Conservation (phyloP, 2,113 vertebrate genomes). For the Thomomys bottae region DNA sequence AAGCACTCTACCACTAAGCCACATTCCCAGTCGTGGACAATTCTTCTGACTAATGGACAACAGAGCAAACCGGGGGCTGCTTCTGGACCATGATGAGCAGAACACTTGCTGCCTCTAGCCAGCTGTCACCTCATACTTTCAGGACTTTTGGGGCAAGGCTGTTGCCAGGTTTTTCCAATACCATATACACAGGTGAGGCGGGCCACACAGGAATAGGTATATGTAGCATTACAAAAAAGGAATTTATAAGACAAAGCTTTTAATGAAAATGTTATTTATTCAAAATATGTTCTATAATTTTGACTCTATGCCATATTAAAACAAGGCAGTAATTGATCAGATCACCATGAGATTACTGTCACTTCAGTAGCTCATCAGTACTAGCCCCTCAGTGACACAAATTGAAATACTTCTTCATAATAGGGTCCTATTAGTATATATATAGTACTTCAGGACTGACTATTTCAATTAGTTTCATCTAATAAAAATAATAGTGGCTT, state of each 20-base stretch:
- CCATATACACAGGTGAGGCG: background rate
- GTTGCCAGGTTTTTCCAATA: background rate
- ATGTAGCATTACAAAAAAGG: background rate
- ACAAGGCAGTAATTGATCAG: background rate
- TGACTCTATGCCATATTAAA: constrained; percentile 44
- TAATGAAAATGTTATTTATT: constrained; percentile 68
- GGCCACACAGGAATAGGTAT: background rate
- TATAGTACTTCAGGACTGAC: background rate
- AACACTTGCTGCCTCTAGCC: background rate
- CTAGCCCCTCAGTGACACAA: background rate
- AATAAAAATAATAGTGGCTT: constrained; percentile 51
- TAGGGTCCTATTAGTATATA: background rate
- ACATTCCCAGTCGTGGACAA: too few species aligned
- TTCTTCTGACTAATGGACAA: background rate
- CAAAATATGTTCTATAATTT: constrained; percentile 62
- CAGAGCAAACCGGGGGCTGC: background rate
- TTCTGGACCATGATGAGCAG: background rate
- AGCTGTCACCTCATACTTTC: background rate
- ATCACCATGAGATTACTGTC: background rate
- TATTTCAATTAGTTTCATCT: constrained; percentile 11
- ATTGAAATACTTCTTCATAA: constrained; percentile 9
- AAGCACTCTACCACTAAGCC: too few species aligned
- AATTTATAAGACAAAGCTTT: constrained; percentile 14
- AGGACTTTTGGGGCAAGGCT: background rate
- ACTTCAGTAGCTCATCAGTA: background rate